Evolutionary conservation across 2,797 vertebrate genomes (phyloP), one percentile per base, ranked within the genome.

Genomic region (Tenualosa thibaudeaui): DNA sequence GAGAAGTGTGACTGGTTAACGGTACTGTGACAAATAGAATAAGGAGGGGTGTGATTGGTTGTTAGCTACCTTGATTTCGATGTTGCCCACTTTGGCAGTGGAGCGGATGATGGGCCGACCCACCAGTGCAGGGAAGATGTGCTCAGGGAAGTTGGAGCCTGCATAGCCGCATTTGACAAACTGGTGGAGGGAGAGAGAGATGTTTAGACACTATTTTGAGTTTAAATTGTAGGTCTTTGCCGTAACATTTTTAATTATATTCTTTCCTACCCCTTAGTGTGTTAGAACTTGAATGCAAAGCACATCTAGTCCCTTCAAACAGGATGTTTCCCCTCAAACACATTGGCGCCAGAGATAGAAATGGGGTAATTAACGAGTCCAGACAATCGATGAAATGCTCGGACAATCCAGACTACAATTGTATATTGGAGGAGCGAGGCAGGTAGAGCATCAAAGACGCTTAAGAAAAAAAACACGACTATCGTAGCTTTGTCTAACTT

Each of bases 91-190:
- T 97, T 97, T 97, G 90, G 96, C 95, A 85, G 96, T 97, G 91
- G 96, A 97, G 91, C 96, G 95, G 93, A 97, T 97, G 91, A 97
- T 97, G 87, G 96, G 96, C 92, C 96, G 94, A 90, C 96, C 96
- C 91, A 97, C 96, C 92, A 97, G 94, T 83, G 96, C 96, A 83
- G 96, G 96, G 90, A 97, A 97, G 92, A 97, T 97, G 91, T 97
- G 96, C 92, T 97, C 96, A 0, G 96, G 96, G 89, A 97, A 97
- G 91, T 97, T 97, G 82, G 96, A 97, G 87, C 96, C 96, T 26
- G 96, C 96, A 91, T 96, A 97, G 82, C 96, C 96, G 86, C 96
- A 97, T 91, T 97, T 97, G 88, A 97, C 96, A 95, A 97, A 97
- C 96, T 97, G 90, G 75, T 92, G 91, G 0, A 81, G 54, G 90